Evolutionary conservation across 2,888 invertebrate genomes (phyloP).

Genomic region (Napeogenes inachia): DNA sequence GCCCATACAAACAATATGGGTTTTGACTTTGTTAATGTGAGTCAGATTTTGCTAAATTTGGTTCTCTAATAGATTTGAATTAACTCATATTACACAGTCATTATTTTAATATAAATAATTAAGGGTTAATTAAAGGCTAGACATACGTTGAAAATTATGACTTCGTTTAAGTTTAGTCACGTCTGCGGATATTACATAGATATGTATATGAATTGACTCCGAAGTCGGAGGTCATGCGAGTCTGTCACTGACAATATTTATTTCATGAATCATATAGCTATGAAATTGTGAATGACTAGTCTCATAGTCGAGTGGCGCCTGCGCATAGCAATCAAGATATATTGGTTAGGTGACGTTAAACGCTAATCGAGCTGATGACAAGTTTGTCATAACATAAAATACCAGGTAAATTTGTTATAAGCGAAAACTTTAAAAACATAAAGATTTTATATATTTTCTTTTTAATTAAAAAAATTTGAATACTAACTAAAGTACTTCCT

Average conservation of each 20-base stretch:
- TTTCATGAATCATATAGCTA: slow-evolving; percentile 46
- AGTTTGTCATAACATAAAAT: slow-evolving; percentile 4
- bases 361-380: slow-evolving; percentile 3
- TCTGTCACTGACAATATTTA: slow-evolving; percentile 38
- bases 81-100: too few species aligned
- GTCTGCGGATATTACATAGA: slow-evolving; percentile 44
- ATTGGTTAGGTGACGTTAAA: slow-evolving; percentile 10
- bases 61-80: not conserved
- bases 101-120: too few species aligned
- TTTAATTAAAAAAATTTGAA: too few species aligned
- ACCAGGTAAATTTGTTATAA: not conserved
- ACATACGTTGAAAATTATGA: slow-evolving; percentile 38
- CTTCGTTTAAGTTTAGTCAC: slow-evolving; percentile 41
- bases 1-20: slow-evolving; percentile 18
- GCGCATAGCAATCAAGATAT: slow-evolving; percentile 17
- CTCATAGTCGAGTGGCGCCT: slow-evolving; percentile 15
- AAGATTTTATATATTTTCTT: too few species aligned
- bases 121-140: too few species aligned
- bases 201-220: slow-evolving; percentile 30
- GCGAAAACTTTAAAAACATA: too few species aligned
- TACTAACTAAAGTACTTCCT: too few species aligned
- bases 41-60: slow-evolving; percentile 30
- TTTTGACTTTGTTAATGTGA: slow-evolving; percentile 33
- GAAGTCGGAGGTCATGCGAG: slow-evolving; percentile 42
- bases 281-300: slow-evolving; percentile 30